phyloP scores from a whole-genome alignment of 2,113 vertebrate species.

The Chascanopsetta lugubris region DNA sequence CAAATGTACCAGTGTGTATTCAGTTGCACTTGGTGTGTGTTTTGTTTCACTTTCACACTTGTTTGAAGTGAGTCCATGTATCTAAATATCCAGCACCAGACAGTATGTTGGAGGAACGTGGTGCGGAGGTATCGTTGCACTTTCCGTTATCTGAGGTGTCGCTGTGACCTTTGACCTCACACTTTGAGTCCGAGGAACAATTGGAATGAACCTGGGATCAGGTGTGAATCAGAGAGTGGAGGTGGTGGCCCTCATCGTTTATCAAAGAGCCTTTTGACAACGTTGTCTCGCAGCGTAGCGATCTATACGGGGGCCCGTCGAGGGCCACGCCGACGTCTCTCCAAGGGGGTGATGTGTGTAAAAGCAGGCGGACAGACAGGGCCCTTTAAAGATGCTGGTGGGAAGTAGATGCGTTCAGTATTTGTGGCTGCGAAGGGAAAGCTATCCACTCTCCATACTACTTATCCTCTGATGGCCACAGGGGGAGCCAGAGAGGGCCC shows the following conservation, averaged over 20 bases:
- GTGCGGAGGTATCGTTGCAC: conserved; percentile 1
- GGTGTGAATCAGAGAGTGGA: conserved; percentile 31
- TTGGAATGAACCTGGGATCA: conserved; percentile 52
- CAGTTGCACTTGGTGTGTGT: conserved; percentile 23
- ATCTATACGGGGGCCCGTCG: conserved; percentile 52
- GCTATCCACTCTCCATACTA: no score
- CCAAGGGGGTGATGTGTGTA: conserved; percentile 40
- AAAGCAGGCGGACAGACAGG: conserved; percentile 37
- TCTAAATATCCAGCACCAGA: conserved; percentile 14
- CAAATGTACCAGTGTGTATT: not conserved
- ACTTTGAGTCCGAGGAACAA: conserved; percentile 44
- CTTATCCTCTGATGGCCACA: no score
- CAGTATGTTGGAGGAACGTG: not conserved
- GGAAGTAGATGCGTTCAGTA: not conserved
- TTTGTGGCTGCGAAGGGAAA: not conserved
- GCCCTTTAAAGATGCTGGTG: conserved; percentile 8
- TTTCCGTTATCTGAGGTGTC: conserved; percentile 28
- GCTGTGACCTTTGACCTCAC: conserved; percentile 42
- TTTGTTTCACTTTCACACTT: conserved; percentile 42
- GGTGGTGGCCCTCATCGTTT: conserved; percentile 64
- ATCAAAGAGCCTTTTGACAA: conserved; percentile 70
- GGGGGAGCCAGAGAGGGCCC: no score
- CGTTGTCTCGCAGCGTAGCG: conserved; percentile 54
- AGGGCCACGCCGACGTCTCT: conserved; percentile 45
- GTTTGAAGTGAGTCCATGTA: conserved; percentile 21